Evolutionary conservation across 1,140 invertebrate genomes (phyloP).

Genomic region (Euura lappo): DNA sequence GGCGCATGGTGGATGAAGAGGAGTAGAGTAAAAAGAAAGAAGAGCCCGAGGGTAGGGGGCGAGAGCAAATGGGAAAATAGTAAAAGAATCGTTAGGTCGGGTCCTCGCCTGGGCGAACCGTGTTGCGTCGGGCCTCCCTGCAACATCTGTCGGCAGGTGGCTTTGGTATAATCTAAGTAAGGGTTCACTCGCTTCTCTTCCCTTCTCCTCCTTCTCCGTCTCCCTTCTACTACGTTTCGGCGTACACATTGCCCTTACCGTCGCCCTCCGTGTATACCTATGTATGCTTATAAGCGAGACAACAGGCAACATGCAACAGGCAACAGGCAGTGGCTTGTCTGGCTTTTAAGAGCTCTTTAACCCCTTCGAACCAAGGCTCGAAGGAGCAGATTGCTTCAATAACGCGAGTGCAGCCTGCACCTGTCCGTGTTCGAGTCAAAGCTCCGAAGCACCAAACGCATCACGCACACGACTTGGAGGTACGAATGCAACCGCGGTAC

Average conservation of each 20-base stretch:
- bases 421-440: background rate
- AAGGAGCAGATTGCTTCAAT: background rate
- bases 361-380: background rate
- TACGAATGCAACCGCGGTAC: background rate
- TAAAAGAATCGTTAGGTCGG: constrained; percentile 1
- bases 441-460: background rate
- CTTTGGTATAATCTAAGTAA: constrained; percentile 16
- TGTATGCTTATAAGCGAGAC: background rate
- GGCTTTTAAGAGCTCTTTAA: constrained; percentile 5
- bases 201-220: background rate
- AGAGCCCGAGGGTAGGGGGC: background rate
- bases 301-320: background rate
- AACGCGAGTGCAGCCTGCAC: constrained; percentile 1
- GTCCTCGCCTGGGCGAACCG: background rate
- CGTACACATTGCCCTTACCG: constrained; percentile 31
- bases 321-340: constrained; percentile 2
- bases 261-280: constrained; percentile 9
- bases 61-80: background rate
- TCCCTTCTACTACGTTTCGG: constrained; percentile 32
- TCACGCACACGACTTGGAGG: background rate
- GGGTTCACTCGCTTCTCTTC: background rate
- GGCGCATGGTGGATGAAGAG: background rate
- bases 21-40: constrained; percentile 7
- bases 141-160: constrained; percentile 54
- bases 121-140: background rate